A percentile compares a stretch with the other conserved stretches of the same genome.
These are phyloP conservation scores for Girardinus metallicus DNA, from an alignment of 2,797 vertebrate genomes.

Conservation along the genomic window DNA sequence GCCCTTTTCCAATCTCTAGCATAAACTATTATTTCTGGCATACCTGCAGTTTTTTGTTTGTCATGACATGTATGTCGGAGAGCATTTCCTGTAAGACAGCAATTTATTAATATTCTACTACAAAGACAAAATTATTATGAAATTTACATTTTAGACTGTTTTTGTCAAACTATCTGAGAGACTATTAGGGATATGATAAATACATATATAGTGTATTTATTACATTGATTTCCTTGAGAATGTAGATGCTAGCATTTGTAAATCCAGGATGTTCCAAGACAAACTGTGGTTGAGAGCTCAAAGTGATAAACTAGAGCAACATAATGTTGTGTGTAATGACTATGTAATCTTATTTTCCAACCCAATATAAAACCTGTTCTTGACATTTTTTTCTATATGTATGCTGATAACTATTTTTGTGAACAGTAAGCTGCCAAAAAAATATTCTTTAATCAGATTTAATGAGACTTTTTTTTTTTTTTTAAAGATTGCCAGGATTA, in stretches of 20 bases:
- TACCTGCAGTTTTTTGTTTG: neutral
- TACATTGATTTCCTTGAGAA: neutral
- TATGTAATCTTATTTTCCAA: neutral
- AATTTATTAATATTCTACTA: neutral
- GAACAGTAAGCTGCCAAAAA: neutral
- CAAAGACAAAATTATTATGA: neutral
- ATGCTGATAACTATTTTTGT: neutral
- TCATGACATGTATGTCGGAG: neutral
- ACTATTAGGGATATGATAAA: neutral
- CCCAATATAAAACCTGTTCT: neutral
- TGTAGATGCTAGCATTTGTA: neutral
- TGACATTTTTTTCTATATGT: neutral
- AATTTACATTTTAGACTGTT: neutral
- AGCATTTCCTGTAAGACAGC: neutral
- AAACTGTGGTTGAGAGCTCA: neutral
- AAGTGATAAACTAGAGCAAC: neutral
- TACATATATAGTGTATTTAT: neutral
- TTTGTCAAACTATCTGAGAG: neutral
- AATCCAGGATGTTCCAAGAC: neutral
- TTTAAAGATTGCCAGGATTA: neutral
- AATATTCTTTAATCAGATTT: neutral
- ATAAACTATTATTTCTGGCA: neutral
- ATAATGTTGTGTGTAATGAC: neutral
- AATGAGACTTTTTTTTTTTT: constrained; percentile 2
- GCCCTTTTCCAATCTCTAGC: neutral